A percentile compares a stretch with the other conserved stretches of the same genome.
phyloP scores from a whole-genome alignment of 2,797 vertebrate species.

The Pseudomugil gertrudae region DNA sequence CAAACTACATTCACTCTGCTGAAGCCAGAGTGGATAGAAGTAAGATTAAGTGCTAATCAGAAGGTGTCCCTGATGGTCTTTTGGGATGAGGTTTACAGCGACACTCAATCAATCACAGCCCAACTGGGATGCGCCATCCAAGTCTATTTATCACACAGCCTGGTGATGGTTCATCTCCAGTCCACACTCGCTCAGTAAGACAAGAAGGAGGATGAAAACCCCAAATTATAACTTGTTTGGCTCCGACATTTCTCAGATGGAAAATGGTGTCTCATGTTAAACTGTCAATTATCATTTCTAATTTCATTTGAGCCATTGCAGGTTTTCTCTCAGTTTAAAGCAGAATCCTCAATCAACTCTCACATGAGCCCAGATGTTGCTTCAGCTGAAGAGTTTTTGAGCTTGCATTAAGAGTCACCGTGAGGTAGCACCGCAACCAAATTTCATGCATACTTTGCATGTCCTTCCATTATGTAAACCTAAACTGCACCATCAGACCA shows the following conservation, averaged over 20 bases:
- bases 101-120: slow-evolving; percentile 67
- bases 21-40: slow-evolving; percentile 51
- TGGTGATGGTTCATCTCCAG: slow-evolving; percentile 58
- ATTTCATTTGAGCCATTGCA: slow-evolving; percentile 26
- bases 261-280: slow-evolving; percentile 41
- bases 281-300: slow-evolving; percentile 51
- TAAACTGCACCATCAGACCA: slow-evolving; percentile 57
- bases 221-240: slow-evolving; percentile 36
- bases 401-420: slow-evolving; percentile 9
- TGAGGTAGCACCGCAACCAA: slow-evolving; percentile 32
- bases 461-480: slow-evolving; percentile 58
- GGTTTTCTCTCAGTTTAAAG: slow-evolving; percentile 19
- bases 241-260: slow-evolving; percentile 39
- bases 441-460: slow-evolving; percentile 43
- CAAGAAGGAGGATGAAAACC: slow-evolving; percentile 40
- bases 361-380: slow-evolving; percentile 7
- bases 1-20: slow-evolving; percentile 46
- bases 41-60: slow-evolving; percentile 70
- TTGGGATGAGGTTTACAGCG: slow-evolving; percentile 58
- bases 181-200: slow-evolving; percentile 41
- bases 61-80: slow-evolving; percentile 64
- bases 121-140: slow-evolving; percentile 23
- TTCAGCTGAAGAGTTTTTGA: background rate
- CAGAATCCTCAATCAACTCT: slow-evolving; percentile 8
- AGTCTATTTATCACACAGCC: slow-evolving; percentile 53